Conservation (phyloP, 2,888 invertebrate genomes). For the Mactromeris polynyma region DNA sequence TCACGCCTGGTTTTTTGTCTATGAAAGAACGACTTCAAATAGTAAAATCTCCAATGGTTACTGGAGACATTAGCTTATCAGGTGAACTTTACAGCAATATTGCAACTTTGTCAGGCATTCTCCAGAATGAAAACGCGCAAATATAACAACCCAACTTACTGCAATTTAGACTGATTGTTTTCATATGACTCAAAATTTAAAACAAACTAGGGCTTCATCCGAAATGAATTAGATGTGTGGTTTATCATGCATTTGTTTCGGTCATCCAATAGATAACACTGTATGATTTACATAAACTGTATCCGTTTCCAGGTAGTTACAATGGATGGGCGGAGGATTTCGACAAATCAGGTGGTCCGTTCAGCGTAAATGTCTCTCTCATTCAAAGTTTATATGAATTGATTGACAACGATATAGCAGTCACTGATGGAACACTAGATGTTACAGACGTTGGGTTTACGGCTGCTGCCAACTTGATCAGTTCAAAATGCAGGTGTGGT, state of each 20-base stretch:
- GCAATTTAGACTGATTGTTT: too few relatives aligned
- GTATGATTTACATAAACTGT: background rate
- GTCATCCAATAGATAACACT: background rate
- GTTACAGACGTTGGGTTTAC: slow-evolving; percentile 66
- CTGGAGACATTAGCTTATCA: slow-evolving; percentile 53
- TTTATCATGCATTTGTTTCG: too few relatives aligned
- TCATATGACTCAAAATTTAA: too few relatives aligned
- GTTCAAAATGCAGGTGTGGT: slow-evolving; percentile 67
- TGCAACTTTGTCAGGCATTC: too few relatives aligned
- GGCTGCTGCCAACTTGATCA: slow-evolving; percentile 67
- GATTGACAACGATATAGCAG: slow-evolving; percentile 74
- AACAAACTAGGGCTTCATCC: too few relatives aligned
- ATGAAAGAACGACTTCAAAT: slow-evolving; percentile 50
- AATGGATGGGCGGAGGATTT: slow-evolving; percentile 80
- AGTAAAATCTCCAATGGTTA: slow-evolving; percentile 34
- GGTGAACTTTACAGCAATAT: slow-evolving; percentile 23
- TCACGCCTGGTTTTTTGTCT: slow-evolving; percentile 58
- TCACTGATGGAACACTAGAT: slow-evolving; percentile 69
- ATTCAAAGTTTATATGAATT: slow-evolving; percentile 74
- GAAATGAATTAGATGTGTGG: too few relatives aligned
- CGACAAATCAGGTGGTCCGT: slow-evolving; percentile 75
- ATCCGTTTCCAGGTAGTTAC: slow-evolving; percentile 67
- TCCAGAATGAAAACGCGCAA: too few relatives aligned
- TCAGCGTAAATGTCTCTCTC: slow-evolving; percentile 70
- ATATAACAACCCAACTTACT: too few relatives aligned